phyloP scores from a whole-genome alignment of 2,113 vertebrate genomes.

The Carlito syrichta region DNA sequence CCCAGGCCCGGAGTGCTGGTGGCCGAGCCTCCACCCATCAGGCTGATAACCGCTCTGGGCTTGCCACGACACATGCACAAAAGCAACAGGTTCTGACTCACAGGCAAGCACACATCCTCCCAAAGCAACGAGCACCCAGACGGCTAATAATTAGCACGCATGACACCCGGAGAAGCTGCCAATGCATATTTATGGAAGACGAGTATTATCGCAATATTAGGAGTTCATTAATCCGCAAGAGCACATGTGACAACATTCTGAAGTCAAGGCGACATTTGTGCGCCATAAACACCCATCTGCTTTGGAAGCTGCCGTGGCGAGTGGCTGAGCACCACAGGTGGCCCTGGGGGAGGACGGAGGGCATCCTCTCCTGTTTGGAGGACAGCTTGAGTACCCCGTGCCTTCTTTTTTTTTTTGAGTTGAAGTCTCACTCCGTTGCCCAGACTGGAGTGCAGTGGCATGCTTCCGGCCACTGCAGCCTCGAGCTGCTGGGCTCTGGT shows the following conservation, averaged over 20 bases:
- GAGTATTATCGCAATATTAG: constrained; percentile 68
- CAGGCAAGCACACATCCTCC: constrained; percentile 64
- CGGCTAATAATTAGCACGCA: constrained; percentile 59
- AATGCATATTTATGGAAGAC: constrained; percentile 67
- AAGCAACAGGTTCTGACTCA: constrained; percentile 65
- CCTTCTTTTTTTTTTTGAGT: too few relatives aligned
- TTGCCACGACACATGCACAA: constrained; percentile 36
- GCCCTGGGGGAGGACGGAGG: background rate
- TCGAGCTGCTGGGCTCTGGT: too few relatives aligned
- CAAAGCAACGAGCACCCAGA: constrained; percentile 52
- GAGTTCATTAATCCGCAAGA: constrained; percentile 48
- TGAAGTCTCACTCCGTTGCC: too few relatives aligned
- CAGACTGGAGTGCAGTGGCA: too few relatives aligned
- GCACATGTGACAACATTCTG: constrained; percentile 51
- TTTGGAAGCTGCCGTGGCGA: constrained; percentile 50
- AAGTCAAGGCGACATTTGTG: constrained; percentile 59
- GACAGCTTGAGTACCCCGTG: background rate
- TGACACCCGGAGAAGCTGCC: constrained; percentile 68
- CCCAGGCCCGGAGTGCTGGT: background rate
- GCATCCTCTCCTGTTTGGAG: background rate
- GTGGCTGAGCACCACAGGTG: constrained; percentile 27
- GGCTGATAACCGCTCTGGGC: constrained; percentile 55
- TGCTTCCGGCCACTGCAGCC: too few relatives aligned
- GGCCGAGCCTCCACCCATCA: constrained; percentile 35
- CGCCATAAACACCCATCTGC: constrained; percentile 62